Percentiles rank a stretch among this genome's conserved stretches.
Conservation (phyloP, 1,140 invertebrate species). For the Chelonus insularis region DNA sequence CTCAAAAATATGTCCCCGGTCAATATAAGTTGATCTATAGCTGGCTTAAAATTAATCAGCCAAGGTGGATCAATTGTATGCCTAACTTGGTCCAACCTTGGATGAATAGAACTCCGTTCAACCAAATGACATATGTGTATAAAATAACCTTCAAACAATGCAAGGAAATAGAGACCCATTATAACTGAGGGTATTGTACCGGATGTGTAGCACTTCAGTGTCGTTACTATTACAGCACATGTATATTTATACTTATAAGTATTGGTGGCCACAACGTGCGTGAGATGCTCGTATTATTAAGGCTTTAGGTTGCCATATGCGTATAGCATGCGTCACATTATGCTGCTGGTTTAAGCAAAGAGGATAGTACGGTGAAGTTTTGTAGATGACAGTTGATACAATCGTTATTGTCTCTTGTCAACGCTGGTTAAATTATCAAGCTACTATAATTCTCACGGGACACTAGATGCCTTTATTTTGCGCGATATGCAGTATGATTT, state of each 20-base stretch:
- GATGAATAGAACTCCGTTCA: too few species aligned
- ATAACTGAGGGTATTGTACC: conserved; percentile 49
- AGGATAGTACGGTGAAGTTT: not conserved
- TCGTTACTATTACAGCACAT: conserved; percentile 27
- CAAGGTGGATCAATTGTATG: too few species aligned
- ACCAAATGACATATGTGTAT: too few species aligned
- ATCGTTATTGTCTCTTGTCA: not conserved
- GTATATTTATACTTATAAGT: conserved; percentile 14
- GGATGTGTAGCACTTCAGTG: conserved; percentile 45
- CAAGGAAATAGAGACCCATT: conserved; percentile 45
- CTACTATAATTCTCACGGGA: not conserved
- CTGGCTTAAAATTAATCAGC: too few species aligned
- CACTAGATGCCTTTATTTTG: too few species aligned
- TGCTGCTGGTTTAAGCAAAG: not conserved
- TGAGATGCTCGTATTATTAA: conserved; percentile 26
- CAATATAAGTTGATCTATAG: too few species aligned
- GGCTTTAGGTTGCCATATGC: conserved; percentile 37
- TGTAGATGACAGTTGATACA: conserved; percentile 4
- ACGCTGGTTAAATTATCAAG: not conserved
- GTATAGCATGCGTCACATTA: conserved; percentile 33
- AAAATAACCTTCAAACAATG: conserved; percentile 47
- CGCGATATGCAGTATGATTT: not conserved
- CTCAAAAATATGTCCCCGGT: too few species aligned
- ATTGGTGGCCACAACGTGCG: conserved; percentile 17
- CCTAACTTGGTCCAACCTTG: too few species aligned